phyloP scores from a whole-genome alignment of 2,888 invertebrate genomes.

The Ophonus ardosiacus region DNA sequence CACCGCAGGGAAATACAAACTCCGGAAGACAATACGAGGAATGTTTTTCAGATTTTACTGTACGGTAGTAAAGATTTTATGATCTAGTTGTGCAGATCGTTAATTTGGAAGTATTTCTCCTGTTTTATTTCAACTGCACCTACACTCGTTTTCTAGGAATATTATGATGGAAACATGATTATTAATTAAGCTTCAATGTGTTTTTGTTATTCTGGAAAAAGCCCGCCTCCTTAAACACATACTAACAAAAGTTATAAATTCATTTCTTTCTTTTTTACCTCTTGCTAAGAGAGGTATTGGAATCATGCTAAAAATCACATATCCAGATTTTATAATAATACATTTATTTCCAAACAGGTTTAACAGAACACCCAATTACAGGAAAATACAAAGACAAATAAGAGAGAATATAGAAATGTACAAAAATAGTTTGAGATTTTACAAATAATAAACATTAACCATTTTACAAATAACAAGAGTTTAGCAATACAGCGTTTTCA shows the following conservation, averaged over 20 bases:
- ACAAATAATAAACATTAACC: too few species aligned
- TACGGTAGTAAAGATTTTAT: conserved; percentile 7
- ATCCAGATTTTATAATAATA: too few species aligned
- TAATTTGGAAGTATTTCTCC: not conserved
- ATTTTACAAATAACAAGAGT: too few species aligned
- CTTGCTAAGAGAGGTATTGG: too few species aligned
- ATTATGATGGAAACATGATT: not conserved
- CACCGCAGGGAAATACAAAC: not conserved
- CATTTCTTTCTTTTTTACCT: too few species aligned
- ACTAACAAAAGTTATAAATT: not conserved
- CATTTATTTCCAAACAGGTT: too few species aligned
- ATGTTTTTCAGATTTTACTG: conserved; percentile 6
- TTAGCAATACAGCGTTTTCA: too few species aligned
- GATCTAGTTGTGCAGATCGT: conserved; percentile 11
- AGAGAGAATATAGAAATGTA: too few species aligned
- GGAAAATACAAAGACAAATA: too few species aligned
- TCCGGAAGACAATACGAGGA: conserved; percentile 30
- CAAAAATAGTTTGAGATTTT: too few species aligned
- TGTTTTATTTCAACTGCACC: not conserved
- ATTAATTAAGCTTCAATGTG: not conserved
- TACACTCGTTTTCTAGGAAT: not conserved
- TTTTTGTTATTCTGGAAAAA: not conserved
- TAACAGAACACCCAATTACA: too few species aligned
- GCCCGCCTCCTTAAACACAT: not conserved
- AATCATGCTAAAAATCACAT: too few species aligned